Percentiles rank a stretch among this genome's conserved stretches.
Evolutionary conservation across 2,113 vertebrate species (phyloP).

Genomic region (Empidonax traillii): DNA sequence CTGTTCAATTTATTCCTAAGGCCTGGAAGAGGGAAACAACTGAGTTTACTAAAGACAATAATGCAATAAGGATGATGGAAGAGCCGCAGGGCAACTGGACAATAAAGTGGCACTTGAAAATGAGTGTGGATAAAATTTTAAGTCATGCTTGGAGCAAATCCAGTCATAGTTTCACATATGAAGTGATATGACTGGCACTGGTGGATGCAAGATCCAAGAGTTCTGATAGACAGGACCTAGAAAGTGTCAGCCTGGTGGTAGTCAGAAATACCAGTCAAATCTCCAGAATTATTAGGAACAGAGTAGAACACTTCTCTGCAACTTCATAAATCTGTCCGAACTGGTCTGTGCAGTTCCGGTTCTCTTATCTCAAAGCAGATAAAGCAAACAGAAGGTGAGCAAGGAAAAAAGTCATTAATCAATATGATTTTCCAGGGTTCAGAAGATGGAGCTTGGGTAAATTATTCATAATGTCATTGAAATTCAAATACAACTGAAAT

Average conservation of each 20-base stretch:
- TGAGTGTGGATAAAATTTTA: neutral
- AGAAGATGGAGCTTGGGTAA: slow-evolving; percentile 4
- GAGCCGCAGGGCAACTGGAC: neutral
- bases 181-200: neutral
- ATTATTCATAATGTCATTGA: slow-evolving; percentile 39
- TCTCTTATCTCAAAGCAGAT: neutral
- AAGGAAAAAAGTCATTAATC: neutral
- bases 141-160: neutral
- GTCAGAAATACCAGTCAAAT: neutral
- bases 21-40: neutral
- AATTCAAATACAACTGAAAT: neutral
- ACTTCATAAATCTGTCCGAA: neutral
- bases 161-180: neutral
- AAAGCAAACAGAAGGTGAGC: neutral
- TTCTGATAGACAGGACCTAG: neutral
- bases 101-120: neutral
- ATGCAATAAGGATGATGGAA: neutral
- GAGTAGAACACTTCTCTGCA: neutral
- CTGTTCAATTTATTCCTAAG: neutral
- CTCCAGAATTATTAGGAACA: neutral
- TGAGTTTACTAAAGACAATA: neutral
- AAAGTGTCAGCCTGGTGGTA: neutral
- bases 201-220: neutral
- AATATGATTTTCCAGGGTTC: neutral
- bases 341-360: neutral